Conservation (phyloP, 1,140 invertebrate species). For the Dermatophagoides farinae region DNA sequence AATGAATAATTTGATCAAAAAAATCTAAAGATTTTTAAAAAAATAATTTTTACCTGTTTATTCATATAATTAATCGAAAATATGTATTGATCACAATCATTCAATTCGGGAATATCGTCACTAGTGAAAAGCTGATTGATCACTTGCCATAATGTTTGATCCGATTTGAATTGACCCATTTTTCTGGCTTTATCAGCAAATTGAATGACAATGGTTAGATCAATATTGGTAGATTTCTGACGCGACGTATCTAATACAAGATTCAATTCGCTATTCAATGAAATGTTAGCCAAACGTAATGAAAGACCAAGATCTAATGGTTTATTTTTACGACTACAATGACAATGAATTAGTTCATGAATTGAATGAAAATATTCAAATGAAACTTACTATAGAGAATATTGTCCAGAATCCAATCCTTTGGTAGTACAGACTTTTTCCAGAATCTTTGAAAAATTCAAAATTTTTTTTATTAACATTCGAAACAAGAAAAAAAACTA, state of each 20-base stretch:
- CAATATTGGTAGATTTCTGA: too few relatives aligned
- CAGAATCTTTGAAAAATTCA: not conserved
- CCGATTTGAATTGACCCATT: not conserved
- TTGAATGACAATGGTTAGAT: not conserved
- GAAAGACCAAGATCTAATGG: slow-evolving; percentile 5
- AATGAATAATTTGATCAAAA: not conserved
- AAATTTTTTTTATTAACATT: not conserved
- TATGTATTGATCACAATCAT: not conserved
- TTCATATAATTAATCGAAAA: slow-evolving; percentile 4
- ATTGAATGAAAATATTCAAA: not conserved
- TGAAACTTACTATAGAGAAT: not conserved
- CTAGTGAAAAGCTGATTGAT: not conserved
- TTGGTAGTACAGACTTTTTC: not conserved
- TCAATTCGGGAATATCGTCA: not conserved
- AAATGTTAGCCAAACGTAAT: slow-evolving; percentile 1
- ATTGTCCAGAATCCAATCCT: not conserved
- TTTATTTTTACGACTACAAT: slow-evolving; percentile 2
- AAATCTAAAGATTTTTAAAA: not conserved
- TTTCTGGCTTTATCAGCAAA: not conserved
- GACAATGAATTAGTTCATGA: too few relatives aligned
- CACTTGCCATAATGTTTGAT: not conserved
- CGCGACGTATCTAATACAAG: not conserved
- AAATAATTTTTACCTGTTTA: not conserved
- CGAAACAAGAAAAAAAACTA: not conserved
- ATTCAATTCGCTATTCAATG: slow-evolving; percentile 5